These are phyloP conservation scores for Lasioglossum villosulum DNA, from an alignment of 2,888 invertebrate genomes.

Conservation along the genomic window DNA sequence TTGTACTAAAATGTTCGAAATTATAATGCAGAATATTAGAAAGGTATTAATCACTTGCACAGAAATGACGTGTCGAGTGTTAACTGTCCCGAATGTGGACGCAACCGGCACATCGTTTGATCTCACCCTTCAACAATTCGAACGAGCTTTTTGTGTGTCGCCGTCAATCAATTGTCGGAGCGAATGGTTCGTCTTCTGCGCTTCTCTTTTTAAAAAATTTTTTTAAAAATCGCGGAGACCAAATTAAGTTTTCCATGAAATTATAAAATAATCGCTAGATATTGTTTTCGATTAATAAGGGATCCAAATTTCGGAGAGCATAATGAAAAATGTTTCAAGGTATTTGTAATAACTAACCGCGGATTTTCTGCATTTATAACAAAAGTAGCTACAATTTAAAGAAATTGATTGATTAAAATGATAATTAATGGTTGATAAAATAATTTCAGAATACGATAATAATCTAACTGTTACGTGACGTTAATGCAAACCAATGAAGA, in stretches of 20 bases:
- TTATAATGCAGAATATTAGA: not conserved
- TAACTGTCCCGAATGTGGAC: not conserved
- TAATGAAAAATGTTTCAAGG: no score
- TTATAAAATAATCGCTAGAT: not conserved
- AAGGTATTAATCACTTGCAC: not conserved
- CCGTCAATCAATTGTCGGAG: conserved; percentile 2
- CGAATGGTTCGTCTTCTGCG: not conserved
- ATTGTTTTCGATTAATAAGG: not conserved
- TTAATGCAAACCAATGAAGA: no score
- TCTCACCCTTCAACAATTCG: conserved; percentile 17
- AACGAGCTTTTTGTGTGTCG: not conserved
- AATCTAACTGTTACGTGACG: no score
- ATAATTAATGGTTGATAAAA: no score
- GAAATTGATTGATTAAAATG: no score
- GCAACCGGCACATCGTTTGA: conserved; percentile 1
- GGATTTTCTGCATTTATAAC: not conserved
- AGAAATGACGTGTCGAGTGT: not conserved
- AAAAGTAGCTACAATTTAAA: not conserved
- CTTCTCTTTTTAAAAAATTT: not conserved
- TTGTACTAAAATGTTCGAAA: not conserved
- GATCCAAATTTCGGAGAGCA: not conserved
- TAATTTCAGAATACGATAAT: no score
- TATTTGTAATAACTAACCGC: not conserved
- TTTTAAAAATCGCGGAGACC: not conserved
- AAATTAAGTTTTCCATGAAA: not conserved